A percentile compares a stretch with the other conserved stretches of the same genome.
phyloP scores from a whole-genome alignment of 2,113 vertebrate species.

The Phaethon lepturus region DNA sequence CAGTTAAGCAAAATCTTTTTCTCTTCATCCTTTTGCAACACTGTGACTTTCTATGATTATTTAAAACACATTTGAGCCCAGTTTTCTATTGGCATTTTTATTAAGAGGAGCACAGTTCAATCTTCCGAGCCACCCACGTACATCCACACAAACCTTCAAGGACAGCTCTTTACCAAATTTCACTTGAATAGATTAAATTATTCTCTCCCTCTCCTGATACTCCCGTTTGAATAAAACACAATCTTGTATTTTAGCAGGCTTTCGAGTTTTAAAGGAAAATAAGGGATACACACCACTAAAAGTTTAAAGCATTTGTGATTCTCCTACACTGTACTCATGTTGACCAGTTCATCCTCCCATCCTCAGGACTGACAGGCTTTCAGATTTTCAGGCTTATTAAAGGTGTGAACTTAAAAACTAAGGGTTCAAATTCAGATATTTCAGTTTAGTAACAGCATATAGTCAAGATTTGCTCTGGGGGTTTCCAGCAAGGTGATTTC shows the following conservation, averaged over 20 bases:
- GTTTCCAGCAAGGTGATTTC: slow-evolving; percentile 80
- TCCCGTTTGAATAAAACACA: not conserved
- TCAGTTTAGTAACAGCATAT: not conserved
- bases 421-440: slow-evolving; percentile 5
- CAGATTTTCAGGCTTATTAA: not conserved
- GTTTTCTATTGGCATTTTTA: not conserved
- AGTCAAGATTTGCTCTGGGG: slow-evolving; percentile 39
- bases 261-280: not conserved
- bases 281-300: not conserved
- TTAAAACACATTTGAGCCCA: not conserved
- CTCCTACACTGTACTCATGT: not conserved
- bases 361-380: not conserved
- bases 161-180: not conserved
- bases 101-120: not conserved
- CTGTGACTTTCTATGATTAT: not conserved
- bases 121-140: fast-evolving
- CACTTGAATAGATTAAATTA: not conserved
- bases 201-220: not conserved
- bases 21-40: not conserved
- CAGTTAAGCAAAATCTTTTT: not conserved
- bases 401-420: slow-evolving; percentile 1
- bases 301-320: not conserved
- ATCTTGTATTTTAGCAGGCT: not conserved
- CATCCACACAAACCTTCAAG: not conserved
- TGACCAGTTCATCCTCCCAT: not conserved